These are phyloP conservation scores for Flexamia atlantica DNA, from an alignment of 2,888 invertebrate species.

Conservation along the genomic window DNA sequence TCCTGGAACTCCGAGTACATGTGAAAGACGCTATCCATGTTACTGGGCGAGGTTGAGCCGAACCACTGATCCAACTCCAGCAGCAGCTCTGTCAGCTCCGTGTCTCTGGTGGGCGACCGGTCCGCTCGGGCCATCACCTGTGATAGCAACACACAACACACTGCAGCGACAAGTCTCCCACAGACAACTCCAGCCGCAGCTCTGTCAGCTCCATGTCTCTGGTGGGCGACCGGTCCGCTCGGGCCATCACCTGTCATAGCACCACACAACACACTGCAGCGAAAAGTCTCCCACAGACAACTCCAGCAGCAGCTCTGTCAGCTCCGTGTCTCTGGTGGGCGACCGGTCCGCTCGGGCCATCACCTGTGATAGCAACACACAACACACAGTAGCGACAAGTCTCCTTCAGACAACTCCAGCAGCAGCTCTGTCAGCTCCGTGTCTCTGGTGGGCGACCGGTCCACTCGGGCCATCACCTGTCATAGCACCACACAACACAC, in stretches of 20 bases:
- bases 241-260: constrained; percentile 72
- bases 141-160: neutral
- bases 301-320: constrained; percentile 74
- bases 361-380: constrained; percentile 66
- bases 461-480: constrained; percentile 72
- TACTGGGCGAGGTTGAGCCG: constrained; percentile 73
- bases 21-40: constrained; percentile 70
- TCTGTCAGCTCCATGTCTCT: constrained; percentile 70
- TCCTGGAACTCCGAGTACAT: constrained; percentile 80
- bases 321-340: constrained; percentile 68
- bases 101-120: constrained; percentile 65
- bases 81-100: constrained; percentile 73
- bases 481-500: too few relatives aligned
- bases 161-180: neutral
- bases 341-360: constrained; percentile 70
- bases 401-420: constrained; percentile 76
- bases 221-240: constrained; percentile 67
- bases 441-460: constrained; percentile 65
- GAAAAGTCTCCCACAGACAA: too few relatives aligned
- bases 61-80: constrained; percentile 77
- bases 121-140: constrained; percentile 72
- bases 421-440: constrained; percentile 73
- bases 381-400: constrained; percentile 50
- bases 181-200: constrained; percentile 75
- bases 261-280: too few relatives aligned